Percentiles rank a stretch among this genome's conserved stretches.
Conservation (phyloP, 2,113 vertebrate species). For the Chloropsis cyanopogon region DNA sequence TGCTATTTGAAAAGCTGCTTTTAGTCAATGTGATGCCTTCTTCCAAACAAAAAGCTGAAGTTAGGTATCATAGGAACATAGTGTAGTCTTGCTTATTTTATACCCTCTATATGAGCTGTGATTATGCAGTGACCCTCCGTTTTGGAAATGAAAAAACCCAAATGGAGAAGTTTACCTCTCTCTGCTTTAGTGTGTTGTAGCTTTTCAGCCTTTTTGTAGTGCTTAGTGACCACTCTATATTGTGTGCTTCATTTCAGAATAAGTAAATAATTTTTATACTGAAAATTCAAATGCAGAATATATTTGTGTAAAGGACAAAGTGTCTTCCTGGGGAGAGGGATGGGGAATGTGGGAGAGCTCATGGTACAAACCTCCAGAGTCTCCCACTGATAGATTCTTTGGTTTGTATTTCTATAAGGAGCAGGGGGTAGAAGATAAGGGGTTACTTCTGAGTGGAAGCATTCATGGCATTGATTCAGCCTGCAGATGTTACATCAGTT, state of each 20-base stretch:
- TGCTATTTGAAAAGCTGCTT: neutral
- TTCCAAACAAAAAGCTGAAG: neutral
- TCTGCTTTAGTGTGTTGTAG: neutral
- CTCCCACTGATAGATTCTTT: neutral
- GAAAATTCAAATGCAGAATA: neutral
- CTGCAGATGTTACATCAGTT: neutral
- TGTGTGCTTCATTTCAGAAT: neutral
- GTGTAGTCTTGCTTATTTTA: neutral
- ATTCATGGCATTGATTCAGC: neutral
- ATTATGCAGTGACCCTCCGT: neutral
- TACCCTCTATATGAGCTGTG: neutral
- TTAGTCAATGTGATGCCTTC: neutral
- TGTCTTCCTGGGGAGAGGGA: fast-evolving
- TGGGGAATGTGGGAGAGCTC: neutral
- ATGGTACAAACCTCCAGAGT: neutral
- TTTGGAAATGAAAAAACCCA: neutral
- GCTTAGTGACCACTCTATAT: neutral
- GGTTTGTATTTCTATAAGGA: neutral
- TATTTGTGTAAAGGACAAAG: neutral
- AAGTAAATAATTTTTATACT: neutral
- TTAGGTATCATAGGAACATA: neutral
- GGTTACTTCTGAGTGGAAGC: neutral
- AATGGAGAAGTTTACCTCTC: neutral
- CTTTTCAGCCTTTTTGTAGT: neutral
- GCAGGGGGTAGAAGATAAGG: fast-evolving